A percentile compares a stretch with the other conserved stretches of the same genome.
phyloP scores from a whole-genome alignment of 2,113 vertebrate species.

The Chionodraco myersi region DNA sequence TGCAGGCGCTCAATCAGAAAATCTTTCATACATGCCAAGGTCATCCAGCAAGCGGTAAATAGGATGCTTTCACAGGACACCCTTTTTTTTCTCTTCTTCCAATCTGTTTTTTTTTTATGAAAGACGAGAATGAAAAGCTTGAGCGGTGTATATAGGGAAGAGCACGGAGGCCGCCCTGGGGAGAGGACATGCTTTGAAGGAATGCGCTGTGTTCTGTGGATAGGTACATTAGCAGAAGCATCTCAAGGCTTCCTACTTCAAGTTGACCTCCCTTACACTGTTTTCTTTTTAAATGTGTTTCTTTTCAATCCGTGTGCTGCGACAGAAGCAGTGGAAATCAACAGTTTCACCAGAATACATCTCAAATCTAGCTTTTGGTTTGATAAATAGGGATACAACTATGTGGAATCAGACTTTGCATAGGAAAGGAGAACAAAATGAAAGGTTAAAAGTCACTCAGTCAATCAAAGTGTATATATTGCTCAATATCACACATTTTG shows the following conservation, averaged over 20 bases:
- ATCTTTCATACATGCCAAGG: constrained; percentile 66
- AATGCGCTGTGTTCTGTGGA: constrained; percentile 45
- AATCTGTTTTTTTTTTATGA: constrained; percentile 63
- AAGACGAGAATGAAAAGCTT: constrained; percentile 65
- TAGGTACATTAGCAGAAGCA: constrained; percentile 71
- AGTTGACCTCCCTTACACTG: constrained; percentile 44
- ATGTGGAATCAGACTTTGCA: not conserved
- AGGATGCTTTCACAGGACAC: constrained; percentile 74
- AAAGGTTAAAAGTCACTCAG: not conserved
- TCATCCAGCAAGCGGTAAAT: constrained; percentile 68
- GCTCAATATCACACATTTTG: too few species aligned
- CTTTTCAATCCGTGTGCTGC: constrained; percentile 27
- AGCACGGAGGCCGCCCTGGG: constrained; percentile 58
- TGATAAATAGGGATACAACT: not conserved
- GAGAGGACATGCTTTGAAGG: constrained; percentile 61
- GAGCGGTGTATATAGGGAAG: constrained; percentile 55
- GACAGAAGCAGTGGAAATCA: not conserved
- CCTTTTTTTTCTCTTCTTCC: constrained; percentile 47
- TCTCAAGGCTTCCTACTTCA: constrained; percentile 60
- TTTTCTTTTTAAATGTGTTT: constrained; percentile 13
- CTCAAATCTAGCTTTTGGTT: not conserved
- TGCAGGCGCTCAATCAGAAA: constrained; percentile 75
- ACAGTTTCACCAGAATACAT: not conserved
- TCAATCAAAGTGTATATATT: too few species aligned
- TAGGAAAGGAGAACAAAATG: not conserved